Evolutionary conservation across 2,888 invertebrate species (phyloP).

Genomic region (Leptopilina syphax): DNA sequence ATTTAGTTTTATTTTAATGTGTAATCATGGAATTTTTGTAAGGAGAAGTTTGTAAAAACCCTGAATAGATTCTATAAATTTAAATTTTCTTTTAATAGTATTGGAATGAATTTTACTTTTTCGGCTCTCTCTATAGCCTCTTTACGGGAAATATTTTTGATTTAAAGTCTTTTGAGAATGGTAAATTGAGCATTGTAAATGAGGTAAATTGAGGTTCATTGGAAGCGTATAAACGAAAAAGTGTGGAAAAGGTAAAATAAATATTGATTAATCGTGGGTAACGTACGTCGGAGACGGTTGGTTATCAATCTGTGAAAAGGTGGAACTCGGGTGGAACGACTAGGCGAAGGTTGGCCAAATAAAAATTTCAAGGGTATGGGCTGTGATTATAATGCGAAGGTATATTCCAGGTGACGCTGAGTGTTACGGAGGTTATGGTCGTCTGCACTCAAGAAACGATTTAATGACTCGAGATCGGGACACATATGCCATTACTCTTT

Average conservation of each 20-base stretch:
- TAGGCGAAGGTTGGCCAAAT: constrained; percentile 6
- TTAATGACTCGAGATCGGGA: constrained; percentile 41
- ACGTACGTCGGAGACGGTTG: neutral
- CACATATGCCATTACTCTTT: constrained; percentile 26
- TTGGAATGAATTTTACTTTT: no score
- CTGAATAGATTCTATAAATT: no score
- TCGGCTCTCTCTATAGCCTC: no score
- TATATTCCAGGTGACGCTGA: constrained; percentile 28
- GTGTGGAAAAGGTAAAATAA: neutral
- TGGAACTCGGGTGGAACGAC: neutral
- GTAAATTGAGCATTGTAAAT: neutral
- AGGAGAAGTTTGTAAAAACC: no score
- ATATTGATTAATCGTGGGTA: constrained; percentile 11
- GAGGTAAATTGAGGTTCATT: neutral
- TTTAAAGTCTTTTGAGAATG: neutral
- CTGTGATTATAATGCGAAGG: constrained; percentile 10
- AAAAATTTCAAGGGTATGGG: constrained; percentile 20
- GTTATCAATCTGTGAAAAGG: neutral
- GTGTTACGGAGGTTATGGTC: constrained; percentile 21
- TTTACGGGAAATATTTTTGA: no score
- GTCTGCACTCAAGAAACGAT: constrained; percentile 27
- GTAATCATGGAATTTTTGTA: no score
- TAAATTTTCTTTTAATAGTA: no score
- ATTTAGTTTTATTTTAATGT: no score
- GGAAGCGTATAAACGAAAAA: neutral